Evolutionary conservation across 2,888 invertebrate species (phyloP).

Genomic region (Exephanes ischioxanthus): DNA sequence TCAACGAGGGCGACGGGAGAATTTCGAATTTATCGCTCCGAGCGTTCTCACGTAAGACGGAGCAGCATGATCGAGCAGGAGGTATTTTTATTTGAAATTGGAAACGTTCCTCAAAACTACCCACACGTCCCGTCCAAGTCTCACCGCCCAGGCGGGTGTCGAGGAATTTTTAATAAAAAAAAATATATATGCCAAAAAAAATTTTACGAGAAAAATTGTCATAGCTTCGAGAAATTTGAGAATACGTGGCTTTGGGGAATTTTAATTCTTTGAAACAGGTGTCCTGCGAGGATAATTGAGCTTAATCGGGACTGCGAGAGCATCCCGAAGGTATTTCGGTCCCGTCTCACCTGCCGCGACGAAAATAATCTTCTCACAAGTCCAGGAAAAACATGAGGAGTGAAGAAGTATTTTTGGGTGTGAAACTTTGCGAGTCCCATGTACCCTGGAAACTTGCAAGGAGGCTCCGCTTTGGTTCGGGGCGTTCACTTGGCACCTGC

Average conservation of each 20-base stretch:
- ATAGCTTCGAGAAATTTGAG: conserved; percentile 17
- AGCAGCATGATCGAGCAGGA: conserved; percentile 71
- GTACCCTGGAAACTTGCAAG: conserved; percentile 37
- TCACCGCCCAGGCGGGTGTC: background rate
- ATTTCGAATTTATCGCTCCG: conserved; percentile 67
- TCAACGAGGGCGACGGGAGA: conserved; percentile 29
- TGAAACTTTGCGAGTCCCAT: conserved; percentile 37
- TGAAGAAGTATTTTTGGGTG: conserved; percentile 67
- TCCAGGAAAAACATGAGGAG: conserved; percentile 73
- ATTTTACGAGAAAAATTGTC: conserved; percentile 11
- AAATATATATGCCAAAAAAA: background rate
- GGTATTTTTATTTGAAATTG: conserved; percentile 60
- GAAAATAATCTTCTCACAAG: conserved; percentile 73
- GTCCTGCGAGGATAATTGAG: conserved; percentile 23
- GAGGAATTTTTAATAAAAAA: conserved; percentile 6
- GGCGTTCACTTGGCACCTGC: conserved; percentile 61
- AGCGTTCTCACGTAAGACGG: conserved; percentile 71
- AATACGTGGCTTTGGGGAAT: conserved; percentile 24
- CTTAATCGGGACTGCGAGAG: conserved; percentile 24
- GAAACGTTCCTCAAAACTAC: conserved; percentile 42
- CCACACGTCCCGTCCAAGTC: background rate
- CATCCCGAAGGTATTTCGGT: conserved; percentile 49
- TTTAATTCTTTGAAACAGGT: conserved; percentile 34
- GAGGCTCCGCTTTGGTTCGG: conserved; percentile 25
- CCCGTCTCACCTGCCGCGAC: conserved; percentile 62